Conservation (phyloP, 2,888 invertebrate species). For the Eudasyphora cyanicolor region DNA sequence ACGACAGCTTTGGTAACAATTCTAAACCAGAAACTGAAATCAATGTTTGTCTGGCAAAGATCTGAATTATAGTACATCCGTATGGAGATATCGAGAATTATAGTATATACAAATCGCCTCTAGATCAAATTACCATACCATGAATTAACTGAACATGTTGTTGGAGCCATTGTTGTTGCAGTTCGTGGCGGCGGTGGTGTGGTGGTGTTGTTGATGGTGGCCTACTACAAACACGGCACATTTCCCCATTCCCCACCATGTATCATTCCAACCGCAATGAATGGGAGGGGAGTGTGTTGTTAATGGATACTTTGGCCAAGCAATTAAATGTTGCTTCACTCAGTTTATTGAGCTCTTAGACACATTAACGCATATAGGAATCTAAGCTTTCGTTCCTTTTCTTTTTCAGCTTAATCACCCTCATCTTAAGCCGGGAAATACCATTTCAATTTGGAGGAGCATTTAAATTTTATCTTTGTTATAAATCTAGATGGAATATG, state of each 20-base stretch:
- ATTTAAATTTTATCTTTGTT: slow-evolving; percentile 76
- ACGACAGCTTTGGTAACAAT: background rate
- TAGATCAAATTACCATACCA: slow-evolving; percentile 62
- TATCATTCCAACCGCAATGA: background rate
- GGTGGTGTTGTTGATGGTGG: slow-evolving; percentile 17
- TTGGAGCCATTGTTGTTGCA: slow-evolving; percentile 50
- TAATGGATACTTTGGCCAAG: slow-evolving; percentile 57
- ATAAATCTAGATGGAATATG: slow-evolving; percentile 73
- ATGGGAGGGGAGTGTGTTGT: slow-evolving; percentile 39
- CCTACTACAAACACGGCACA: slow-evolving; percentile 7
- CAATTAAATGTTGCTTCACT: slow-evolving; percentile 51
- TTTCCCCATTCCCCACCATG: background rate
- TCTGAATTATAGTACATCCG: slow-evolving; percentile 20
- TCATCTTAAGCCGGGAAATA: slow-evolving; percentile 55
- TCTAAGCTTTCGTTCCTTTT: slow-evolving; percentile 40
- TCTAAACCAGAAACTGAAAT: slow-evolving; percentile 48
- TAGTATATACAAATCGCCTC: slow-evolving; percentile 51
- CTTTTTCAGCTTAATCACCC: slow-evolving; percentile 56
- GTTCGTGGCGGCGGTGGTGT: slow-evolving; percentile 13
- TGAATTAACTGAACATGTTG: slow-evolving; percentile 65
- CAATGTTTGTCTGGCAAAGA: slow-evolving; percentile 41
- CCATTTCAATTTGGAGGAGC: slow-evolving; percentile 60
- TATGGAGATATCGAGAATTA: slow-evolving; percentile 3
- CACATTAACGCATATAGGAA: slow-evolving; percentile 33
- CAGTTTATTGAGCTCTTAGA: slow-evolving; percentile 5